A percentile compares a stretch with the other conserved stretches of the same genome.
phyloP scores from a whole-genome alignment of 2,888 invertebrate genomes.

The Marasmarcha lunaedactyla region DNA sequence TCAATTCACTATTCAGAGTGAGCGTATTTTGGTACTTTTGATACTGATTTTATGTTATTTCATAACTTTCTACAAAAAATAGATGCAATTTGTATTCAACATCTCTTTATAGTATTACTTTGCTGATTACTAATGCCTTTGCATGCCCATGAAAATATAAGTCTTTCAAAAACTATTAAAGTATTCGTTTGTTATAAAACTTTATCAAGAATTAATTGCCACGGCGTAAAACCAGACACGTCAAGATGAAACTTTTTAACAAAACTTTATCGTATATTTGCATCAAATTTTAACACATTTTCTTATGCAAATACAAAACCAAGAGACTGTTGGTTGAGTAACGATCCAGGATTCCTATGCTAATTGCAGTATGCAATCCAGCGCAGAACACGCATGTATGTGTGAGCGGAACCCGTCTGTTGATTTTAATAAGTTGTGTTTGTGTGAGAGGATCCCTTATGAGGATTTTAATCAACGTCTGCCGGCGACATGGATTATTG shows the following conservation, averaged over 20 bases:
- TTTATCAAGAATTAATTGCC: no score
- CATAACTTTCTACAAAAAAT: no score
- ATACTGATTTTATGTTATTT: no score
- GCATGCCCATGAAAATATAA: no score
- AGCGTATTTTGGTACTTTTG: slow-evolving; percentile 16
- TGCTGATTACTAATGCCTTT: no score
- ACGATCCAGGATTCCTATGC: slow-evolving; percentile 46
- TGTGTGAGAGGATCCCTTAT: slow-evolving; percentile 31
- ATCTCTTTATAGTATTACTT: no score
- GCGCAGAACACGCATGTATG: slow-evolving; percentile 13
- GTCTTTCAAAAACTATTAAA: no score
- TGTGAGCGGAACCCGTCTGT: slow-evolving; percentile 7
- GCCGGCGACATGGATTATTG: slow-evolving; percentile 58
- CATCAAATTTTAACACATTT: not conserved
- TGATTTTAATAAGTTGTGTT: slow-evolving; percentile 8
- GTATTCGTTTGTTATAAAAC: no score
- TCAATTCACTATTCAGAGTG: no score
- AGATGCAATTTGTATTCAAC: no score
- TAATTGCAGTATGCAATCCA: slow-evolving; percentile 36
- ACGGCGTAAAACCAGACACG: no score
- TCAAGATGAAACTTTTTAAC: slow-evolving; percentile 4
- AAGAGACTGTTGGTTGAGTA: slow-evolving; percentile 22
- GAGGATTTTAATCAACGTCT: slow-evolving; percentile 54
- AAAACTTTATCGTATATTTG: slow-evolving; percentile 1
- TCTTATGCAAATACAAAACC: slow-evolving; percentile 5